phyloP scores from a whole-genome alignment of 2,797 vertebrate species.

The Oreortyx pictus region DNA sequence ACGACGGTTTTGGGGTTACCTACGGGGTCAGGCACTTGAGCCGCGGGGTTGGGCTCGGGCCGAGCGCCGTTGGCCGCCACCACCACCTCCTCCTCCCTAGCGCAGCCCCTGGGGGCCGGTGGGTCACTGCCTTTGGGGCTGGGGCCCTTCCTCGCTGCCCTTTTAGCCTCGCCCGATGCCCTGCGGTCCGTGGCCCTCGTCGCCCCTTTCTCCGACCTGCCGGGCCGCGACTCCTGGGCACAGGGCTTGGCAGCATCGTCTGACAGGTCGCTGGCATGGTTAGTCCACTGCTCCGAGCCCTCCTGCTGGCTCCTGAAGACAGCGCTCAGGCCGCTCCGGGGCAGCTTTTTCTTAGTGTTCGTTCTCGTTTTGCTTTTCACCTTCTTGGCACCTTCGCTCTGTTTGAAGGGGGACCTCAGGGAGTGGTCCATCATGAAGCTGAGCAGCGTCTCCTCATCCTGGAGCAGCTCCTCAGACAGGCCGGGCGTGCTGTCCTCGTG shows the following conservation, averaged over 20 bases:
- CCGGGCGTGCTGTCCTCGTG: constrained; percentile 85
- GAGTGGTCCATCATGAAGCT: constrained; percentile 97
- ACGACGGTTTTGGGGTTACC: constrained; percentile 80
- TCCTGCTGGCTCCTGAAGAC: constrained; percentile 51
- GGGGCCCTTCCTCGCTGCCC: constrained; percentile 76
- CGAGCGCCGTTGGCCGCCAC: constrained; percentile 57
- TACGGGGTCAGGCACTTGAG: constrained; percentile 81
- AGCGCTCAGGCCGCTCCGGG: constrained; percentile 49
- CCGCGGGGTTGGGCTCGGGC: constrained; percentile 74
- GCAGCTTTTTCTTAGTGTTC: constrained; percentile 81
- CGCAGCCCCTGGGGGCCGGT: constrained; percentile 78
- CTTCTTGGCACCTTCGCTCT: constrained; percentile 88
- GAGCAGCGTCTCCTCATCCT: constrained; percentile 92
- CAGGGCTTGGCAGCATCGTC: constrained; percentile 74
- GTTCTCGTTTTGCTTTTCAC: constrained; percentile 80
- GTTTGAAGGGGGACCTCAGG: constrained; percentile 89
- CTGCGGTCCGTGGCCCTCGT: constrained; percentile 77
- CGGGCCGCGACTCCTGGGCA: constrained; percentile 70
- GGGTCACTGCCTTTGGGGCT: constrained; percentile 86
- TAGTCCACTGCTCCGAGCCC: constrained; percentile 74
- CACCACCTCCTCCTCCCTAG: constrained; percentile 71
- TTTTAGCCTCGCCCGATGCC: constrained; percentile 75
- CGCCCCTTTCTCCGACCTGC: constrained; percentile 79
- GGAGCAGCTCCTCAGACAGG: constrained; percentile 93
- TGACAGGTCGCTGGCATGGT: constrained; percentile 54